phyloP scores from a whole-genome alignment of 2,113 vertebrate genomes.

The Diglossa brunneiventris region DNA sequence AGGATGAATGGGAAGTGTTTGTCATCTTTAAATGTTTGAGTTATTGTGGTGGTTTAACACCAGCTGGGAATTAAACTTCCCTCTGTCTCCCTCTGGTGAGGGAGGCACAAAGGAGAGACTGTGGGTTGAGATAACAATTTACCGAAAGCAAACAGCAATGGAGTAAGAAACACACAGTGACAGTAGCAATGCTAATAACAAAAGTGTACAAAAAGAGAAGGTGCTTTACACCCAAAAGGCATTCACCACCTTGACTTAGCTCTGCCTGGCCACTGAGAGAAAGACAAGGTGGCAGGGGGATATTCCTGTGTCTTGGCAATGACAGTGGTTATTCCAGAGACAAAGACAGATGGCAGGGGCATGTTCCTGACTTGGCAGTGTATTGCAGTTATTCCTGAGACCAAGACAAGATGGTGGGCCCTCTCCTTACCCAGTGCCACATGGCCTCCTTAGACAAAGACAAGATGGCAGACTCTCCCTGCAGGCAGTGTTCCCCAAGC shows the following conservation, averaged over 20 bases:
- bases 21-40: not conserved
- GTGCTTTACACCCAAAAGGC: not conserved
- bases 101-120: not conserved
- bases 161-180: not conserved
- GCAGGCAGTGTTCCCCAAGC: not conserved
- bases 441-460: not conserved
- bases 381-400: not conserved
- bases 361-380: not conserved
- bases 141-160: not conserved
- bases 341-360: not conserved
- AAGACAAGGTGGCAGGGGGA: not conserved
- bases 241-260: not conserved
- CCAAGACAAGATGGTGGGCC: not conserved
- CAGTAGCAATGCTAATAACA: not conserved
- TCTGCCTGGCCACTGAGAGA: not conserved
- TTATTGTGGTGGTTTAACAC: not conserved
- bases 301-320: fast-evolving
- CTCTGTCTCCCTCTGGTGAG: not conserved
- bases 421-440: not conserved
- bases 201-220: not conserved
- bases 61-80: not conserved
- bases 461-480: not conserved
- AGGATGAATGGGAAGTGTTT: not conserved
- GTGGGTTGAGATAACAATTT: not conserved
- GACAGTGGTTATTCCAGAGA: not conserved